These are phyloP conservation scores for Chydorus sphaericus DNA, from an alignment of 2,888 invertebrate species.

Conservation along the genomic window DNA sequence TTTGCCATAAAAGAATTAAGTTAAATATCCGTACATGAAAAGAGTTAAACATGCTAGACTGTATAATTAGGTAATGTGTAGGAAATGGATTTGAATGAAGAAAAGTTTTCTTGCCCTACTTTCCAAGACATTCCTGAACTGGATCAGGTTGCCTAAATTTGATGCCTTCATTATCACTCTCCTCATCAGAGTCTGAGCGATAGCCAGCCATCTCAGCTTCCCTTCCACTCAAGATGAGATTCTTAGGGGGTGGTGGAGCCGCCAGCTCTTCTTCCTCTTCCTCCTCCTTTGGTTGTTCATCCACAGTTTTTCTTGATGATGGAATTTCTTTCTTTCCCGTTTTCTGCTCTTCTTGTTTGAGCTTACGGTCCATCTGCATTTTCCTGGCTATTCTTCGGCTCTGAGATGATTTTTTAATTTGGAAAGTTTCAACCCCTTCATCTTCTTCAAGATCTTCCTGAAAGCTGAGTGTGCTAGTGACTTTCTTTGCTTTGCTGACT, in stretches of 20 bases:
- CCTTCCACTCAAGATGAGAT: slow-evolving; percentile 55
- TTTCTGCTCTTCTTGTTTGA: slow-evolving; percentile 30
- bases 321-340: neutral
- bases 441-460: slow-evolving; percentile 40
- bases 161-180: slow-evolving; percentile 35
- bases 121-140: slow-evolving; percentile 61
- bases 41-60: neutral
- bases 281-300: neutral
- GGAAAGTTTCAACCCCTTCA: slow-evolving; percentile 74
- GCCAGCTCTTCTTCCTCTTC: slow-evolving; percentile 12
- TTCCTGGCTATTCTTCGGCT: slow-evolving; percentile 77
- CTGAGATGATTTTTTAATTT: slow-evolving; percentile 88
- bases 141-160: slow-evolving; percentile 49
- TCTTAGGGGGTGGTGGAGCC: slow-evolving; percentile 23
- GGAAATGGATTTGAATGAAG: neutral
- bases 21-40: neutral
- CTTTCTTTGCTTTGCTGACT: slow-evolving; percentile 4
- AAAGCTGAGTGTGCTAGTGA: slow-evolving; percentile 53
- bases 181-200: slow-evolving; percentile 41
- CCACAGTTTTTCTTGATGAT: neutral
- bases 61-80: neutral
- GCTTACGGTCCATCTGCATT: slow-evolving; percentile 58
- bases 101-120: slow-evolving; percentile 32
- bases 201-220: slow-evolving; percentile 67
- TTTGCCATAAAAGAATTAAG: slow-evolving; percentile 7